Conservation (phyloP, 1,140 invertebrate genomes). For the Stegodyphus mimosarum region DNA sequence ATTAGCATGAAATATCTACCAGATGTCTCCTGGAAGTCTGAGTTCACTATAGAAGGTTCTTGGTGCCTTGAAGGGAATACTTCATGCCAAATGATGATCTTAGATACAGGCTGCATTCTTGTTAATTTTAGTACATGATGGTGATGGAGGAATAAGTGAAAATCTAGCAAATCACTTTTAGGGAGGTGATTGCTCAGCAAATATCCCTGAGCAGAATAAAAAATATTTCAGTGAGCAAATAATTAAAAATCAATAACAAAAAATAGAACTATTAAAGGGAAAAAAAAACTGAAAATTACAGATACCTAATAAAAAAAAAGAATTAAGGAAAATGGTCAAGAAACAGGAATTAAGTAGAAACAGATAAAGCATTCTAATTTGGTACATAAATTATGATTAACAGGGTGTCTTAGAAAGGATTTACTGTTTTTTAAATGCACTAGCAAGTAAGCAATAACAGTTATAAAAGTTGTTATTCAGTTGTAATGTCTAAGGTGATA, state of each 20-base stretch:
- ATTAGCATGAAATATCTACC: constrained; percentile 67
- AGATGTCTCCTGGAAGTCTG: constrained; percentile 65
- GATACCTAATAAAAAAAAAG: too few relatives aligned
- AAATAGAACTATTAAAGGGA: too few relatives aligned
- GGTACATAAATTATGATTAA: too few relatives aligned
- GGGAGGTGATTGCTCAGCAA: constrained; percentile 68
- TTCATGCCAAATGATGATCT: constrained; percentile 68
- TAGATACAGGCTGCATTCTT: constrained; percentile 64
- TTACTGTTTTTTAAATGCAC: too few relatives aligned
- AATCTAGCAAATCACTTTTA: constrained; percentile 65
- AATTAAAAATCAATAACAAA: background rate
- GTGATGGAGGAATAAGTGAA: constrained; percentile 66
- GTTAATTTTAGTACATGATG: constrained; percentile 67
- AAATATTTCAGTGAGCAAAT: constrained; percentile 17
- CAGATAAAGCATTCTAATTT: too few relatives aligned
- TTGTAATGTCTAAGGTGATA: too few relatives aligned
- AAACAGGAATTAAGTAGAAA: too few relatives aligned
- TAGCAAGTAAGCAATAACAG: too few relatives aligned
- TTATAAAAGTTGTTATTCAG: too few relatives aligned
- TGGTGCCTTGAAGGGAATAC: constrained; percentile 66
- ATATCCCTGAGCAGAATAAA: constrained; percentile 65
- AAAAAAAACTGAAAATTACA: too few relatives aligned
- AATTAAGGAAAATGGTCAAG: too few relatives aligned
- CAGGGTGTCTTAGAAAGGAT: too few relatives aligned
- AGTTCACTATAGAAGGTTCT: constrained; percentile 61